These are phyloP conservation scores for Antheraea assamensis DNA, from an alignment of 2,888 invertebrate species.

Conservation along the genomic window DNA sequence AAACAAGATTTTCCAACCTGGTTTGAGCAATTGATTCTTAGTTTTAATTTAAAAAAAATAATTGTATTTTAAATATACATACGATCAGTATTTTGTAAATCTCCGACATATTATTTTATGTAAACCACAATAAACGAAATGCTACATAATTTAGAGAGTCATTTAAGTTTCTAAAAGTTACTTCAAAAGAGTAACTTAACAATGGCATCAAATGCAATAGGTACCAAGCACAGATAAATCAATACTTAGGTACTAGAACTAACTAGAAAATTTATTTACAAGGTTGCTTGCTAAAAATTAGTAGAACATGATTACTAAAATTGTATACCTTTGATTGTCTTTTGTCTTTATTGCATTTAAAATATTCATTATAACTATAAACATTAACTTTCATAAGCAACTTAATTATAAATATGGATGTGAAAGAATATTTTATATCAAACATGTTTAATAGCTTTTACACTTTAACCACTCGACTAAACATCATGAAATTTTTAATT, in stretches of 20 bases:
- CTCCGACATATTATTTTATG: no score
- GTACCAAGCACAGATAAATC: background rate
- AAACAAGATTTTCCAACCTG: background rate
- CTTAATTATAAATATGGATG: background rate
- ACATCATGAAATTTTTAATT: no score
- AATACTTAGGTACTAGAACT: background rate
- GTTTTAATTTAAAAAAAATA: no score
- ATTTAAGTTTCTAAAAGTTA: background rate
- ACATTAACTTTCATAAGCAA: background rate
- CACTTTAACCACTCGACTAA: no score
- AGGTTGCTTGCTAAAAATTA: conserved; percentile 1
- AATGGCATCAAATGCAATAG: background rate
- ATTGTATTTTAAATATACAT: no score
- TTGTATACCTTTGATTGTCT: background rate
- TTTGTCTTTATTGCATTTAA: no score
- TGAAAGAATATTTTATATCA: background rate
- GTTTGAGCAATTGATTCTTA: background rate
- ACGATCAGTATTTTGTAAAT: no score
- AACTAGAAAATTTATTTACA: conserved; percentile 17
- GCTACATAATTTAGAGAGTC: background rate
- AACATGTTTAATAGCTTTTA: background rate
- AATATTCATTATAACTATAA: background rate
- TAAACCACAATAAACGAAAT: no score
- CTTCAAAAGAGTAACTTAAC: background rate
- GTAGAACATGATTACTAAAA: background rate